Base-by-base conservation (phyloP, 2,797 vertebrate genomes). In the Toxotes lorentzi region DNA sequence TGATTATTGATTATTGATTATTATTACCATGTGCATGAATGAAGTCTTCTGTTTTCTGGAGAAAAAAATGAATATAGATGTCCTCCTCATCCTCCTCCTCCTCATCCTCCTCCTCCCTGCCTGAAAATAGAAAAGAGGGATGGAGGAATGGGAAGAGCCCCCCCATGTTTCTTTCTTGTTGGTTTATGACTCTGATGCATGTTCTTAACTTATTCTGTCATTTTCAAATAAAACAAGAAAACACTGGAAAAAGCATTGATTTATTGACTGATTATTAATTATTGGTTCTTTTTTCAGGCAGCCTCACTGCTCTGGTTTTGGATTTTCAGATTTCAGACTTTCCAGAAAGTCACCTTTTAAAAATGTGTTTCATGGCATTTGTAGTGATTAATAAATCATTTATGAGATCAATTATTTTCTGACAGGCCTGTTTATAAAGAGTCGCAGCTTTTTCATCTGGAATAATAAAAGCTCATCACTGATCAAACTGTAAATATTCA, bases 131-230 rank as follows among this genome's bases (percentile, higher is more conserved):
- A 40, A 19, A 45, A 24, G 65, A 11, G 41, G 13, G 7, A 24
- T 5, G 12, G 21, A 32, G 30, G 14, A 47, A 35, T 5, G n/a
- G 13, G 34, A 51, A 13, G 7, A 40, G 38, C 8, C 50, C 9
- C 32, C 32, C 38, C 35, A 9, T 94, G 92, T 93, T 78, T 94
- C 74, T 79, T 74, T 66, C 72, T 67, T 23, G 80, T 90, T 75
- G 70, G 79, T 75, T 95, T 90, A 94, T 89, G 94, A 92, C 92
- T 94, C 88, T 95, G 92, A 73, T 88, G 89, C 87, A 86, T 89
- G 87, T 86, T 94, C 90, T 94, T 97, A 97, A 97, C 96, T 97
- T 97, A 98, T 98, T 96, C 96, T 97, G 96, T 88, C 85, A 57
- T 92, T 92, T 91, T 85, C 21, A 88, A 93, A 92, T 91, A 94